These are phyloP conservation scores for Xestoiulus laeticollis DNA, from an alignment of 2,888 invertebrate genomes.

Conservation along the genomic window DNA sequence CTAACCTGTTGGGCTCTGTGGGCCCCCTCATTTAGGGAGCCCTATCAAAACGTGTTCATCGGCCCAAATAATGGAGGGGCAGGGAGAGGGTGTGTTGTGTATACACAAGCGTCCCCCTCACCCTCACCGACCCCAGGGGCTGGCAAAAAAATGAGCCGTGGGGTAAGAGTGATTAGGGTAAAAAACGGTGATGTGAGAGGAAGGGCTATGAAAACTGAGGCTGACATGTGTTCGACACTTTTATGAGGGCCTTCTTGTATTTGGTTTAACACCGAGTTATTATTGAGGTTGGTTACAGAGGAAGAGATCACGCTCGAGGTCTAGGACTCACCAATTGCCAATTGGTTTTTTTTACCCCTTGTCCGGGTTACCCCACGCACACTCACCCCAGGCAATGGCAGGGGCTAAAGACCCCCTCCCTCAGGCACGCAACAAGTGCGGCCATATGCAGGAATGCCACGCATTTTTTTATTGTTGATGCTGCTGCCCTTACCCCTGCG, in stretches of 20 bases:
- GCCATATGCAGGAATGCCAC: neutral
- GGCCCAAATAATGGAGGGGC: slow-evolving; percentile 50
- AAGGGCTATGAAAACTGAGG: slow-evolving; percentile 46
- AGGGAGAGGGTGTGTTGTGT: slow-evolving; percentile 46
- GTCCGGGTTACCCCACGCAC: slow-evolving; percentile 38
- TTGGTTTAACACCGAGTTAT: slow-evolving; percentile 51
- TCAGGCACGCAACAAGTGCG: neutral
- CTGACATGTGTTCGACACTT: slow-evolving; percentile 50
- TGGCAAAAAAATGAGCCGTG: slow-evolving; percentile 25
- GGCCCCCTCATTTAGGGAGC: slow-evolving; percentile 39
- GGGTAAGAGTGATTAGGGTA: slow-evolving; percentile 44
- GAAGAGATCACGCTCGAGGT: slow-evolving; percentile 48
- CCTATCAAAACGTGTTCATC: slow-evolving; percentile 48
- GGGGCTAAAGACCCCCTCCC: slow-evolving; percentile 4
- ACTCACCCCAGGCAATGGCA: neutral
- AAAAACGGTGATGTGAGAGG: slow-evolving; percentile 49
- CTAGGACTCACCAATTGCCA: slow-evolving; percentile 30
- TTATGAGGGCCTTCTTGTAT: slow-evolving; percentile 47
- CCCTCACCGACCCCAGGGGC: neutral
- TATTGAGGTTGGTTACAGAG: slow-evolving; percentile 46
- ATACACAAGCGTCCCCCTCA: slow-evolving; percentile 2
- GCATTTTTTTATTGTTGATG: neutral
- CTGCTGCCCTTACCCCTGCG: neutral
- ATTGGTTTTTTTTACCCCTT: slow-evolving; percentile 44
- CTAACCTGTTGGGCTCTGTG: slow-evolving; percentile 46